phyloP scores from a whole-genome alignment of 2,113 vertebrate species.

The Drymodes brunneopygia region DNA sequence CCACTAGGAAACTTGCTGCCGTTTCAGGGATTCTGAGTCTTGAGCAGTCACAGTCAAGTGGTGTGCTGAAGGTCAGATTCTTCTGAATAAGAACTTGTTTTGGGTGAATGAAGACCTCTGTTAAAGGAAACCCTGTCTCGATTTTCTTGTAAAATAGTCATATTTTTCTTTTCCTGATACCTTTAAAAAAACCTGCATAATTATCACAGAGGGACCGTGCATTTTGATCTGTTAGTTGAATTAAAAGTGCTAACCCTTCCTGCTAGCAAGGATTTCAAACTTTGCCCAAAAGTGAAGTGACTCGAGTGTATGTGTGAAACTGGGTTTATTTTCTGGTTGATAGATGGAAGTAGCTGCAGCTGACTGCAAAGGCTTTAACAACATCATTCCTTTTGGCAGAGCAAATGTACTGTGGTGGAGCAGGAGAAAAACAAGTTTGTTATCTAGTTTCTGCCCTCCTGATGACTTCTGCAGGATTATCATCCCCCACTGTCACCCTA shows the following conservation, averaged over 20 bases:
- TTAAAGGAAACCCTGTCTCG: not conserved
- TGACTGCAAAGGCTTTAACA: not conserved
- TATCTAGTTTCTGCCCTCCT: not conserved
- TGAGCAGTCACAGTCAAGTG: not conserved
- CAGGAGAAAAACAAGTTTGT: not conserved
- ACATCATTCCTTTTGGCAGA: not conserved
- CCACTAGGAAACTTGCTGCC: not conserved
- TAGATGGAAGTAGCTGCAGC: not conserved
- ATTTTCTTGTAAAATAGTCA: not conserved
- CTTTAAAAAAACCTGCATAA: not conserved
- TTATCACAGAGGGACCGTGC: not conserved
- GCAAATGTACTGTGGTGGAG: not conserved
- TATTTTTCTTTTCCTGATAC: not conserved
- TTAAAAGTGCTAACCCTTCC: not conserved
- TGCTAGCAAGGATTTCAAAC: not conserved
- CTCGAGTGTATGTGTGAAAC: not conserved
- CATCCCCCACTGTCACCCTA: not conserved
- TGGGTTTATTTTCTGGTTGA: not conserved
- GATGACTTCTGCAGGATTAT: not conserved
- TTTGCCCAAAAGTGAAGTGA: not conserved
- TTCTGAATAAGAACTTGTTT: not conserved
- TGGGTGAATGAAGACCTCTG: not conserved
- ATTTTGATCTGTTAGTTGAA: not conserved
- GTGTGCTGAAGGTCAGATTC: not conserved
- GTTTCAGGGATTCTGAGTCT: not conserved